Percentiles rank a stretch among this genome's conserved stretches.
phyloP scores from a whole-genome alignment of 2,888 invertebrate genomes.

The Drosophila nr. medialis region DNA sequence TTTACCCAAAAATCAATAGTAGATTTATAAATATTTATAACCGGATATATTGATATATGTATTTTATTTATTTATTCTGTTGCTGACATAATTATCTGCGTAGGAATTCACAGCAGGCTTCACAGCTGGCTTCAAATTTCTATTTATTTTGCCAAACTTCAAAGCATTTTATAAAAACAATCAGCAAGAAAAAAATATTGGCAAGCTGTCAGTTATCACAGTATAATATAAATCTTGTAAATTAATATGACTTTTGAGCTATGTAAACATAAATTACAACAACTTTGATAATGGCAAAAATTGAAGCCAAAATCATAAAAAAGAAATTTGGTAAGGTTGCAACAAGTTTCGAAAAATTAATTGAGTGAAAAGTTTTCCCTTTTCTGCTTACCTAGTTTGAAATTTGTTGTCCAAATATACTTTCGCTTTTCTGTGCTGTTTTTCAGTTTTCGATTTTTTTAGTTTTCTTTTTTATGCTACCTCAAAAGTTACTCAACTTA shows the following conservation, averaged over 20 bases:
- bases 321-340: constrained; percentile 6
- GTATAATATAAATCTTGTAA: neutral
- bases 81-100: neutral
- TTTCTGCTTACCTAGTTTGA: neutral
- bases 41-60: constrained; percentile 11
- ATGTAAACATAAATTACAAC: neutral
- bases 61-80: constrained; percentile 33
- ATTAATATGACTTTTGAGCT: neutral
- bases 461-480: constrained; percentile 9
- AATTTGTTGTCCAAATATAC: constrained; percentile 3
- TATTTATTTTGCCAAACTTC: neutral
- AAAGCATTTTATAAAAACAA: neutral
- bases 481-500: constrained; percentile 43
- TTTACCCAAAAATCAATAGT: constrained; percentile 5
- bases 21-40: neutral
- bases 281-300: neutral
- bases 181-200: neutral
- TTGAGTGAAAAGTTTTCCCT: constrained; percentile 10
- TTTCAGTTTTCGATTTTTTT: constrained; percentile 7
- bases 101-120: neutral
- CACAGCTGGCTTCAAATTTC: no score
- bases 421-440: neutral
- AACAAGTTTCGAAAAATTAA: neutral
- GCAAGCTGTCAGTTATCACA: neutral
- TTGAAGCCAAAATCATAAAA: neutral